Evolutionary conservation across 2,113 vertebrate species (phyloP).

Genomic region (Myrmecobius fasciatus): DNA sequence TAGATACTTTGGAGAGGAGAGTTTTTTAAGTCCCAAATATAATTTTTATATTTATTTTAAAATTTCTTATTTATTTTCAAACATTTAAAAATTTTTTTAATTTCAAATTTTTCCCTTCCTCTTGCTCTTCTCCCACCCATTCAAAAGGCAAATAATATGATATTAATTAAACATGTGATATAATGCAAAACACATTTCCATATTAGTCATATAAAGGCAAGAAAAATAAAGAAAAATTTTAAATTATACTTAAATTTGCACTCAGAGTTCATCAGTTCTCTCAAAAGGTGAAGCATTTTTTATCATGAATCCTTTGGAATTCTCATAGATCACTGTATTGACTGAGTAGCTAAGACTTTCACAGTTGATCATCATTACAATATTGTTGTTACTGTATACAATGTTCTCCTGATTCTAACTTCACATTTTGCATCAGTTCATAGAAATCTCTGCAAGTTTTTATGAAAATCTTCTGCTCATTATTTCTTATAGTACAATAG

Average conservation of each 20-base stretch:
- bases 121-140: not conserved
- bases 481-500: not conserved
- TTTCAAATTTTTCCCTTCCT: not conserved
- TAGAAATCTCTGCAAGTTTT: not conserved
- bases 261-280: not conserved
- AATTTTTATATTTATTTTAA: not conserved
- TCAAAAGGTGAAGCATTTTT: not conserved
- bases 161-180: not conserved
- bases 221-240: not conserved
- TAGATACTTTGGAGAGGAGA: not conserved
- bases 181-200: not conserved
- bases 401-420: not conserved
- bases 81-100: not conserved
- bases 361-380: not conserved
- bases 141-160: not conserved
- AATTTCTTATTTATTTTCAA: not conserved
- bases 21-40: not conserved
- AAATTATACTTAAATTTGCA: not conserved
- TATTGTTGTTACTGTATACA: too few relatives aligned
- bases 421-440: not conserved
- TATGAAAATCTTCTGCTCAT: not conserved
- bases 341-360: not conserved
- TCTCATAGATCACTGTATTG: not conserved
- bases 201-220: not conserved
- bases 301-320: not conserved